phyloP scores from a whole-genome alignment of 2,797 vertebrate genomes.

The Chrysocyon brachyurus region DNA sequence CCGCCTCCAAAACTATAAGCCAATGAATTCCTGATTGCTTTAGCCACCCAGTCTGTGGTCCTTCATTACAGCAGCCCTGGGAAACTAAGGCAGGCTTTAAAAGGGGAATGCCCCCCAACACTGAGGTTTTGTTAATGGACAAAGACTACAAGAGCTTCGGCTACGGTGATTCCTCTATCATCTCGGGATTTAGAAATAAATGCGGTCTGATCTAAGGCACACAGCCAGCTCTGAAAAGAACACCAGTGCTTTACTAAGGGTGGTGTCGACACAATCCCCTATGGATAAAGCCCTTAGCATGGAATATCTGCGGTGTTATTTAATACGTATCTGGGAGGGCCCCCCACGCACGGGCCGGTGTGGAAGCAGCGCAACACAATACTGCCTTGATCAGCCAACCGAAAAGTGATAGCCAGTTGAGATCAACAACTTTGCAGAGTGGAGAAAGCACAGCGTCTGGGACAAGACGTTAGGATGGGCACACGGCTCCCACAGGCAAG shows the following conservation, averaged over 20 bases:
- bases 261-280: not conserved
- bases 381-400: not conserved
- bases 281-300: accelerated
- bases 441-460: not conserved
- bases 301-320: not conserved
- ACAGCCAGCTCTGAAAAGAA: not conserved
- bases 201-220: not conserved
- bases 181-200: not conserved
- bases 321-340: too few relatives aligned
- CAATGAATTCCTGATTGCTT: too few relatives aligned
- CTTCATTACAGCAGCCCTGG: not conserved
- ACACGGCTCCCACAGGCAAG: too few relatives aligned
- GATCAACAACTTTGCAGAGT: not conserved
- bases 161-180: not conserved
- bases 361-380: accelerated
- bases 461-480: not conserved
- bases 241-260: not conserved
- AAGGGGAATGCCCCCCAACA: not conserved
- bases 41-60: not conserved
- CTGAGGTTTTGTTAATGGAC: not conserved
- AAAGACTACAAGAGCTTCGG: not conserved
- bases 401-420: not conserved
- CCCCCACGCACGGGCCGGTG: accelerated
- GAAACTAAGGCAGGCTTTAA: not conserved
- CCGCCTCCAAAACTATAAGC: not conserved